These are phyloP conservation scores for Apotomis turbidana DNA, from an alignment of 2,888 invertebrate genomes.

Conservation along the genomic window DNA sequence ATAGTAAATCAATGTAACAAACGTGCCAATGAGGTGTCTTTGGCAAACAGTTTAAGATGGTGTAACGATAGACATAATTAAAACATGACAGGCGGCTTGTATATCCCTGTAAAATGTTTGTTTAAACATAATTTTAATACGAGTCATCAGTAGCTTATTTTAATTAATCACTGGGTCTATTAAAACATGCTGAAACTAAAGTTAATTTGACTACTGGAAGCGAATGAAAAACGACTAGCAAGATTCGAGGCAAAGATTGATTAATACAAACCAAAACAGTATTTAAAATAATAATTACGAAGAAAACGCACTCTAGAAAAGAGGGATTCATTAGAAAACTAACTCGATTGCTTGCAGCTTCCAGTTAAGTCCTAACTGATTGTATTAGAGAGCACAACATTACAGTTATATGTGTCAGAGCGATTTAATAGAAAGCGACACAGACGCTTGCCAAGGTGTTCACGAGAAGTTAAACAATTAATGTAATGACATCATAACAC, in stretches of 20 bases:
- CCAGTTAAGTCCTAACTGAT: slow-evolving; percentile 7
- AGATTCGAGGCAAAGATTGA: too few relatives aligned
- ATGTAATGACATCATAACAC: slow-evolving; percentile 11
- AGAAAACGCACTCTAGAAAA: neutral
- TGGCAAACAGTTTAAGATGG: slow-evolving; percentile 40
- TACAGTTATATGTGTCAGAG: slow-evolving; percentile 14
- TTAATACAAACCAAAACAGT: too few relatives aligned
- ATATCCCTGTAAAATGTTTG: neutral
- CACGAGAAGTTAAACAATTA: neutral
- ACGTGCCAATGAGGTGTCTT: slow-evolving; percentile 45
- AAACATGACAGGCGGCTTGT: slow-evolving; percentile 28
- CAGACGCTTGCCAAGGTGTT: slow-evolving; percentile 19
- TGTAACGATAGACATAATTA: slow-evolving; percentile 37
- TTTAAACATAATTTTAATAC: neutral
- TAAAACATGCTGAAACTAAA: neutral
- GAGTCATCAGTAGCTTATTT: neutral
- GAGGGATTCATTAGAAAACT: neutral
- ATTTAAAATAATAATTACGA: too few relatives aligned
- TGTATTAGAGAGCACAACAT: slow-evolving; percentile 4
- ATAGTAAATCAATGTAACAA: slow-evolving; percentile 47
- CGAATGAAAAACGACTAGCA: neutral
- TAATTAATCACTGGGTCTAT: neutral
- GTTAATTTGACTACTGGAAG: neutral
- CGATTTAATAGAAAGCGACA: slow-evolving; percentile 20
- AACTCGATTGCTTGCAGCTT: neutral